phyloP scores from a whole-genome alignment of 2,113 vertebrate species.

The Silurus glanis region DNA sequence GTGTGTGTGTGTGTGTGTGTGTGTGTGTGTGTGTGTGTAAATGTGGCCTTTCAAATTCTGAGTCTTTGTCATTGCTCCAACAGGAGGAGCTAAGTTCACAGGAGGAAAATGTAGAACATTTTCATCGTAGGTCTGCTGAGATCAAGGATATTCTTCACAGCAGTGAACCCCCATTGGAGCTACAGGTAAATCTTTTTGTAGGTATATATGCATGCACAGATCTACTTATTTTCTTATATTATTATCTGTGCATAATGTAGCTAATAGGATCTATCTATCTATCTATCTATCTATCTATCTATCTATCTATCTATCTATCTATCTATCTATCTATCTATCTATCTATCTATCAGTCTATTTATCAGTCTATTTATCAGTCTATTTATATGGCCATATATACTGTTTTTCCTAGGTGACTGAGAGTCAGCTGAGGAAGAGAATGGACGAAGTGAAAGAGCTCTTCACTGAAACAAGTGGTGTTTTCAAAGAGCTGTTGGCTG shows the following conservation, averaged over 20 bases:
- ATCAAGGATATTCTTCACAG: slow-evolving; percentile 84
- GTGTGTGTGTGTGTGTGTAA: no score
- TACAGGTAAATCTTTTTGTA: slow-evolving; percentile 76
- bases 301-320: no score
- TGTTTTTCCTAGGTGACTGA: slow-evolving; percentile 62
- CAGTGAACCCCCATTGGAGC: slow-evolving; percentile 80
- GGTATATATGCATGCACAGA: neutral
- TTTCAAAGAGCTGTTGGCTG: slow-evolving; percentile 58
- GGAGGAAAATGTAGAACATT: slow-evolving; percentile 76
- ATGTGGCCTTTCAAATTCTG: neutral
- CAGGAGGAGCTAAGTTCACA: slow-evolving; percentile 79
- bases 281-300: no score
- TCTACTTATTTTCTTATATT: neutral
- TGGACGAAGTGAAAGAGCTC: slow-evolving; percentile 67
- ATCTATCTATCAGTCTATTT: no score
- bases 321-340: no score
- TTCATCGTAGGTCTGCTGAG: slow-evolving; percentile 74
- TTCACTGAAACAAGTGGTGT: slow-evolving; percentile 61
- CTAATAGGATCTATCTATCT: neutral
- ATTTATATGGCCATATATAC: neutral
- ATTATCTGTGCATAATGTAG: neutral
- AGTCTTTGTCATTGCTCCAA: slow-evolving; percentile 13
- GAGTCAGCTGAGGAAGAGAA: slow-evolving; percentile 68
- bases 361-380: no score
- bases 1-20: no score